A percentile compares a stretch with the other conserved stretches of the same genome.
These are phyloP conservation scores for Castor canadensis DNA, from an alignment of 2,113 vertebrate species.

Conservation along the genomic window DNA sequence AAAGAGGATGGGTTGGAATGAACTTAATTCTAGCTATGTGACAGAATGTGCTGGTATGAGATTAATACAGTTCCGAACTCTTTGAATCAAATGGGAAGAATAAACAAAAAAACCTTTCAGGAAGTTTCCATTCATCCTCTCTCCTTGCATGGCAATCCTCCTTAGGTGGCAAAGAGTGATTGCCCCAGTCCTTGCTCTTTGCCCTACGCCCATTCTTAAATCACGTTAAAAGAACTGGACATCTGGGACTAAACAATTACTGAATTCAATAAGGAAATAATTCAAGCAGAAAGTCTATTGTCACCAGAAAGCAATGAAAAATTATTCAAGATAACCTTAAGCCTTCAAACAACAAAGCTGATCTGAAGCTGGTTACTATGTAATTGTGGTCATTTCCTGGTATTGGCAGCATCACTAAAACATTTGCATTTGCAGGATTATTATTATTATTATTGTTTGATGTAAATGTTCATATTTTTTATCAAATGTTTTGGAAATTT, in stretches of 20 bases:
- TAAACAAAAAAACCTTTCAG: not conserved
- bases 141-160: not conserved
- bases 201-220: not conserved
- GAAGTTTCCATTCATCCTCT: not conserved
- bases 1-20: not conserved
- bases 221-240: not conserved
- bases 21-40: not conserved
- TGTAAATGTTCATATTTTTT: not conserved
- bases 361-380: not conserved
- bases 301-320: not conserved
- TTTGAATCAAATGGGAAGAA: not conserved
- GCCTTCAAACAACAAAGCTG: rapidly evolving
- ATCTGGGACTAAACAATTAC: not conserved
- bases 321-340: not conserved
- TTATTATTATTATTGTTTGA: not conserved
- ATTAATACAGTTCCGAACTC: not conserved
- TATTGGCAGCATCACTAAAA: not conserved
- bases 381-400: not conserved
- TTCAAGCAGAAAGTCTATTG: not conserved
- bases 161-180: not conserved
- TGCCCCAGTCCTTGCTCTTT: not conserved
- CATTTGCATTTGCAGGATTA: too few species aligned
- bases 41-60: not conserved
- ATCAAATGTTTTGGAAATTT: not conserved
- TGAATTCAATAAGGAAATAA: not conserved